Evolutionary conservation across 2,888 invertebrate genomes (phyloP), one percentile per base, ranked within the genome.

Genomic region (Volucella inflata): DNA sequence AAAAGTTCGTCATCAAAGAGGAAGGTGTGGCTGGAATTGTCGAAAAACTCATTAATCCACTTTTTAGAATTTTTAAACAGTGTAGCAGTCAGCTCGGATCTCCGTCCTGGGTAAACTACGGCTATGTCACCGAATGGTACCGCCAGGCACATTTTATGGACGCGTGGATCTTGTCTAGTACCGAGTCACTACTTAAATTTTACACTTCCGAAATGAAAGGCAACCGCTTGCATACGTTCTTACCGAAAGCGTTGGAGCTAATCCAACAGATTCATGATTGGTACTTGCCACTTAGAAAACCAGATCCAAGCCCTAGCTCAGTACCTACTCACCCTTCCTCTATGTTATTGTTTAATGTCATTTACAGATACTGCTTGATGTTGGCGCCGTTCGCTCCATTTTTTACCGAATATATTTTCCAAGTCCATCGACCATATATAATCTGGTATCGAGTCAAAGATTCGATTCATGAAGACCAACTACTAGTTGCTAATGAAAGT

Each of bases 351-450:
- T 87, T 85, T n/a, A 71, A 78, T 42, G 50, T 78, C 1, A 75
- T 82, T 12, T 71, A 78, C 10, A 85, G 55, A 9, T 0, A 53
- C 95, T 62, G 87, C 51, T 38, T 75, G 87, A 95, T 98, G 87
- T 98, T 99, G 96, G 96, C 98, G 3, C 98, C 99, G 0, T 98
- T 98, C 92, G 97, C 98, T 1, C 99, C 99, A 0, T 99, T 97
- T 92, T 93, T 99, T 70, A 96, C 97, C 1, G 99, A 99, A 92
- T 94, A 95, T 79, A 97, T 99, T 95, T 99, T 97, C 92, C 97
- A 97, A 62, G 10, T 59, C 0, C 48, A 75, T 30, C 10, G 17
- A 1, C 53, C 12, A 0, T 81, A 65, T 48, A 44, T 75, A 1
- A 2, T 60, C 10, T 62, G 0, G 0, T 91, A 96, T 6, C 91